Conservation (phyloP, 2,797 vertebrate genomes). For the Serranus cabrilla region DNA sequence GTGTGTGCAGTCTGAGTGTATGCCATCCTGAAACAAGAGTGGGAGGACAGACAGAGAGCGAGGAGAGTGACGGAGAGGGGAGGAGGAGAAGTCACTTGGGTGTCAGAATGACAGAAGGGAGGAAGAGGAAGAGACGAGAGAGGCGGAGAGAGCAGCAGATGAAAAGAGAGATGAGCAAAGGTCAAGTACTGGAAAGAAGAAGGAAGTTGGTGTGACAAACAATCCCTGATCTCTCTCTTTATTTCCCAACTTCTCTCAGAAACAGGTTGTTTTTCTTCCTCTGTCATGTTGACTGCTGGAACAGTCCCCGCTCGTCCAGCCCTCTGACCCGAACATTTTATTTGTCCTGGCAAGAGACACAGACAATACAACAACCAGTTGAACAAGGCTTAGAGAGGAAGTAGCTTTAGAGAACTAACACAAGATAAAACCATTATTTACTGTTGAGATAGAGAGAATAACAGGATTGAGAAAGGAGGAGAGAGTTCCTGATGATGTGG, state of each 20-base stretch:
- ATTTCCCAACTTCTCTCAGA: slow-evolving; percentile 49
- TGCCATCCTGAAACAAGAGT: slow-evolving; percentile 38
- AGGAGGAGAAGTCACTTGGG: slow-evolving; percentile 50
- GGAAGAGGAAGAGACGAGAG: slow-evolving; percentile 51
- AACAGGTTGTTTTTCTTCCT: slow-evolving; percentile 35
- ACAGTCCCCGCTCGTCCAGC: not conserved
- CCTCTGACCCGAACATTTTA: slow-evolving; percentile 30
- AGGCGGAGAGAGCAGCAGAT: slow-evolving; percentile 36
- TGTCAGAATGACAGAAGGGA: slow-evolving; percentile 62
- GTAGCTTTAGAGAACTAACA: slow-evolving; percentile 12
- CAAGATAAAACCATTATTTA: not conserved
- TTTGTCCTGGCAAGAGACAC: slow-evolving; percentile 44
- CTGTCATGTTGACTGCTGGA: slow-evolving; percentile 20
- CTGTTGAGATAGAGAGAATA: not conserved
- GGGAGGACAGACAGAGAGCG: slow-evolving; percentile 30
- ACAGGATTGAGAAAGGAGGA: not conserved
- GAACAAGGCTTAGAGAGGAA: not conserved
- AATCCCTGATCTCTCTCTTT: slow-evolving; percentile 45
- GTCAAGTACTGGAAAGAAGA: slow-evolving; percentile 65
- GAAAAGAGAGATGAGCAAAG: slow-evolving; percentile 57
- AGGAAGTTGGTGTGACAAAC: slow-evolving; percentile 58
- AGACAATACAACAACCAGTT: slow-evolving; percentile 8
- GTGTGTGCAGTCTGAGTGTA: slow-evolving; percentile 7
- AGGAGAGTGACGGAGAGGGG: slow-evolving; percentile 55
- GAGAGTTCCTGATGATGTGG: not conserved